These are phyloP conservation scores for Drosophila tripunctata DNA, from an alignment of 2,888 invertebrate genomes.

Conservation along the genomic window DNA sequence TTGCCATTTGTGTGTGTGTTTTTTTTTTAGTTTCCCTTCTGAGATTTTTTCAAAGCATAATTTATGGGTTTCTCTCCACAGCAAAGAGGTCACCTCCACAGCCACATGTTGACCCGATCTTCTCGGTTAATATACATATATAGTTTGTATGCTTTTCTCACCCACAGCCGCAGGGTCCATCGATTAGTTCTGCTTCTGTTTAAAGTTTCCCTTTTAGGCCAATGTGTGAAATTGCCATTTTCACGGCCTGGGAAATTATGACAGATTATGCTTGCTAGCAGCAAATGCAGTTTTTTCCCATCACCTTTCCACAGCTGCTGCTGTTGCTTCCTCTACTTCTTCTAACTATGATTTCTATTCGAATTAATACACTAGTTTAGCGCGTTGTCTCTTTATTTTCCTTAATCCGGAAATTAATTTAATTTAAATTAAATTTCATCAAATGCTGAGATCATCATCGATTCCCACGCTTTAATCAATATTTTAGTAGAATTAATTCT, in stretches of 20 bases:
- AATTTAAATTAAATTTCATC: constrained; percentile 4
- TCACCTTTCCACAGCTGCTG: constrained; percentile 26
- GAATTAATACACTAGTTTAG: constrained; percentile 22
- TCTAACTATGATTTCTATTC: neutral
- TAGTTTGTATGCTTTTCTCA: constrained; percentile 14
- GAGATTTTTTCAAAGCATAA: constrained; percentile 44
- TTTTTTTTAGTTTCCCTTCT: too few species aligned
- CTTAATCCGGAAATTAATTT: constrained; percentile 7
- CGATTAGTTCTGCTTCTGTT: constrained; percentile 71
- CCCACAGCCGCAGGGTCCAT: constrained; percentile 8
- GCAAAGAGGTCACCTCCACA: constrained; percentile 42
- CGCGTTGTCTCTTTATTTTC: neutral
- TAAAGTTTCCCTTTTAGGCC: constrained; percentile 53
- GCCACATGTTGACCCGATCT: constrained; percentile 33
- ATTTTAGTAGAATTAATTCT: constrained; percentile 26
- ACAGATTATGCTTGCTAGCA: constrained; percentile 5
- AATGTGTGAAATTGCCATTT: constrained; percentile 59
- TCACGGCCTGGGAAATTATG: constrained; percentile 60
- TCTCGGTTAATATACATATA: neutral
- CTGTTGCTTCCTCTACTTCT: constrained; percentile 1
- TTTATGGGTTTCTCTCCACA: constrained; percentile 74
- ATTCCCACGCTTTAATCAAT: constrained; percentile 48
- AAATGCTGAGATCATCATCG: constrained; percentile 38
- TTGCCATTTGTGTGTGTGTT: constrained; percentile 34
- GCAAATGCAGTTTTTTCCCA: constrained; percentile 51